phyloP scores from a whole-genome alignment of 1,140 invertebrate genomes.

The Zaprionus camerounensis region DNA sequence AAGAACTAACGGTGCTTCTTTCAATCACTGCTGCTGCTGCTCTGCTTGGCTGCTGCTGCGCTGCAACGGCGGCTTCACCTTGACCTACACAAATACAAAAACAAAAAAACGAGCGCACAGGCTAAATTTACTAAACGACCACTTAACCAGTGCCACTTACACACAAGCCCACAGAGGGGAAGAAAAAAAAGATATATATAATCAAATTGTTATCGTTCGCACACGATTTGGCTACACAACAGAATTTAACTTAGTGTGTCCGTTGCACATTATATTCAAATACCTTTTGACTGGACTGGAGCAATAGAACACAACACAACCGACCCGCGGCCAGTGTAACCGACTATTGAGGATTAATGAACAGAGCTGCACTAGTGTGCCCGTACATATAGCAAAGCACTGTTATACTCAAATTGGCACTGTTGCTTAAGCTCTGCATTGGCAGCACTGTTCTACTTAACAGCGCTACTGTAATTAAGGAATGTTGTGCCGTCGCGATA shows the following conservation, averaged over 20 bases:
- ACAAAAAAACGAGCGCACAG: slow-evolving; percentile 4
- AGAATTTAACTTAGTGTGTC: slow-evolving; percentile 32
- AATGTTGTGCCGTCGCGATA: not conserved
- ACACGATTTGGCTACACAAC: slow-evolving; percentile 4
- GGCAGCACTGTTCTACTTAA: slow-evolving; percentile 7
- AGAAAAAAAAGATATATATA: slow-evolving; percentile 1
- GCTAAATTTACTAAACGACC: slow-evolving; percentile 1
- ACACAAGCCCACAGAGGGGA: not conserved
- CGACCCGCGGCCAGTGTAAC: slow-evolving; percentile 40
- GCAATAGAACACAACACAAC: slow-evolving; percentile 25
- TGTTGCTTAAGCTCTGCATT: not conserved
- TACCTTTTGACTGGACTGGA: slow-evolving; percentile 14
- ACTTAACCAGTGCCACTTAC: not conserved
- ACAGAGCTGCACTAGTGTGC: not conserved
- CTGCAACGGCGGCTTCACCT: slow-evolving; percentile 38
- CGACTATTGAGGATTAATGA: slow-evolving; percentile 23
- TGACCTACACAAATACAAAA: slow-evolving; percentile 49
- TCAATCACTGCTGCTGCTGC: not conserved
- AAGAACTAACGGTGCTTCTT: slow-evolving; percentile 40
- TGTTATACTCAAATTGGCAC: slow-evolving; percentile 12
- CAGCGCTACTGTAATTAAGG: not conserved
- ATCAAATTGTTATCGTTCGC: slow-evolving; percentile 13
- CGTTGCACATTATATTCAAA: slow-evolving; percentile 38
- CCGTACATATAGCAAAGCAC: not conserved
- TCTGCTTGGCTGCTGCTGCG: slow-evolving; percentile 10